A percentile compares a stretch with the other conserved stretches of the same genome.
Conservation (phyloP, 2,113 vertebrate genomes). For the Leucopsar rothschildi region DNA sequence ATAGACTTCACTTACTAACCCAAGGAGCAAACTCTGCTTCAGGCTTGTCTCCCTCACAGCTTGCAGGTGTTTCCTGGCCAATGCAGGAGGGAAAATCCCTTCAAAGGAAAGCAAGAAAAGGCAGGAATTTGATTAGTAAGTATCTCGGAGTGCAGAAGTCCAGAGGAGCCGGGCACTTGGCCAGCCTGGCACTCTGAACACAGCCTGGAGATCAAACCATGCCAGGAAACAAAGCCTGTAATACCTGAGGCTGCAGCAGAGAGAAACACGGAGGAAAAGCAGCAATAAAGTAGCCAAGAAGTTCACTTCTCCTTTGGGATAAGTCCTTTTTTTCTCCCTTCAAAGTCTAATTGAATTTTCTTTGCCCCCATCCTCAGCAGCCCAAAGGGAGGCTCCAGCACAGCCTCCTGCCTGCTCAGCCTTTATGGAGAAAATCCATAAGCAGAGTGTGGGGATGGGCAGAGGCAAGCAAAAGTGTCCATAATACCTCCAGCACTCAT, state of each 20-base stretch:
- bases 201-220: background rate
- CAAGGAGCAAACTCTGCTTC: background rate
- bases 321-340: background rate
- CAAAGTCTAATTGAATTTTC: background rate
- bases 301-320: background rate
- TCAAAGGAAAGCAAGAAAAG: background rate
- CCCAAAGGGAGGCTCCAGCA: background rate
- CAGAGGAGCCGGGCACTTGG: background rate
- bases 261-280: background rate
- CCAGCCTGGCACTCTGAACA: background rate
- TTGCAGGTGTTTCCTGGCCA: background rate
- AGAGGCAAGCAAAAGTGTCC: background rate
- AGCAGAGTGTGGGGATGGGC: accelerated
- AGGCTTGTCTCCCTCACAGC: background rate
- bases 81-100: background rate
- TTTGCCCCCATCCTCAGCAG: background rate
- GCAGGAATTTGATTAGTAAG: background rate
- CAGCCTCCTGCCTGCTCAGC: background rate
- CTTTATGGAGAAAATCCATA: background rate
- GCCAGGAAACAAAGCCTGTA: background rate
- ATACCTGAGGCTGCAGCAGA: background rate
- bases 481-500: background rate
- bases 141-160: background rate
- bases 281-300: background rate
- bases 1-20: background rate